Base-by-base conservation (phyloP, 2,888 invertebrate species). In the Chrysina gloriosa region DNA sequence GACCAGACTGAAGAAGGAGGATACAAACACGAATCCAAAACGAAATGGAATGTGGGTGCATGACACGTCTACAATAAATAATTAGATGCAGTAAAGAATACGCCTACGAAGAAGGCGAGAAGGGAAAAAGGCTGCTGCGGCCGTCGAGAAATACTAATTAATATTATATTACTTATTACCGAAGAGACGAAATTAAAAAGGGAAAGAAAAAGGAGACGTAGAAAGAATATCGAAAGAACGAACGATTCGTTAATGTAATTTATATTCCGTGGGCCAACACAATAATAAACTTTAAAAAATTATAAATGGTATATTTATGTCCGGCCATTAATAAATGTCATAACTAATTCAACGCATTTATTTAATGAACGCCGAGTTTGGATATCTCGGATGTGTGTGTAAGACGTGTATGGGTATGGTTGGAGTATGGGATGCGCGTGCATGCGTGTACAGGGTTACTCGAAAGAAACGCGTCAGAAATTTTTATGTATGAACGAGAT, bases 61-160 rank as follows among this genome's bases (percentile, higher is more conserved):
- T 69, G 70, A 71, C 71, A 74, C 71, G 73, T 74, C 72, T 72
- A 73, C 70, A 69, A 73, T 74, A 74, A 75, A 75, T 73, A 75
- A 74, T 72, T 71, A 70, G 68, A 72, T 69, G 70, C 70, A 68
- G 70, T 67, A 71, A 70, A 70, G 69, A 67, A 69, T 63, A 71
- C 69, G 69, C 70, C 73, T 64, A 72, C 72, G 47, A 5, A 25
- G 50, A 7, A 5, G 29, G 16, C 47, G 14, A 16, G 50, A 16
- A 14, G n/a, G 16, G 16, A 29, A 29, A 50, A 11, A n/a, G 27
- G 11, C 11, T 29, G 9, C 34, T 3, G 34, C n/a, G n/a, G 56
- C 48, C 52, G 67, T 39, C 63, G 65, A n/a, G 65, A 64, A 69
- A 56, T 68, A 72, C 67, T 72, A 71, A 72, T 72, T 73, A 72